A percentile compares a stretch with the other conserved stretches of the same genome.
phyloP scores from a whole-genome alignment of 2,113 vertebrate genomes.

The Sakesphorus luctuosus region DNA sequence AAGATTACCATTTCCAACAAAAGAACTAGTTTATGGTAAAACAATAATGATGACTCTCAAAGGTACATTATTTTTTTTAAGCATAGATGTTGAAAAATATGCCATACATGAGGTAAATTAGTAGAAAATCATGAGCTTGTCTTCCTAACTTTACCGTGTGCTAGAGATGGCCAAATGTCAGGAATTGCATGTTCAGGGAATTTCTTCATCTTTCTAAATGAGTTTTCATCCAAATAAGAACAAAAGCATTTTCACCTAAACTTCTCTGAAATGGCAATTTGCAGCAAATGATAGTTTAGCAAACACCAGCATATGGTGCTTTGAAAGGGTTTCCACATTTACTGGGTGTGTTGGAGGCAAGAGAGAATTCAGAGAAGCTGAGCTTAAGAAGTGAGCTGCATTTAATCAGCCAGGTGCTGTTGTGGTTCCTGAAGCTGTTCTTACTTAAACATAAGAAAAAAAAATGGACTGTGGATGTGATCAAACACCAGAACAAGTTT shows the following conservation, averaged over 20 bases:
- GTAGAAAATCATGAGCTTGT: neutral
- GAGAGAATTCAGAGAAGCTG: neutral
- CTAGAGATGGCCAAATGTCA: neutral
- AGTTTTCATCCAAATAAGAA: neutral
- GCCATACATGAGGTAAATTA: neutral
- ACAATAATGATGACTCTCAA: neutral
- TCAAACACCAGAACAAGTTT: neutral
- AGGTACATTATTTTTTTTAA: neutral
- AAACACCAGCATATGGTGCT: neutral
- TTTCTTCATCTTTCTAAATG: conserved; percentile 8
- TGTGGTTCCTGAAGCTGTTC: neutral
- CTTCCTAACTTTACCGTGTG: neutral
- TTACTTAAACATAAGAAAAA: neutral
- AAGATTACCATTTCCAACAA: neutral
- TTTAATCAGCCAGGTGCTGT: neutral
- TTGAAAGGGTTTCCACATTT: neutral
- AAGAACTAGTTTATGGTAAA: neutral
- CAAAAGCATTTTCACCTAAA: neutral
- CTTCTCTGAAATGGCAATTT: neutral
- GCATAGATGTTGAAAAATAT: neutral
- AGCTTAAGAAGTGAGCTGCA: neutral
- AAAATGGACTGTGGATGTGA: neutral
- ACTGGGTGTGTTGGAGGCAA: neutral
- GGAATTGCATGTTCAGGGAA: neutral
- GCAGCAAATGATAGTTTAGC: neutral